Base-by-base conservation (phyloP, 53 echinoderm and acorn worm genomes). In the Arbacia lixula region DNA sequence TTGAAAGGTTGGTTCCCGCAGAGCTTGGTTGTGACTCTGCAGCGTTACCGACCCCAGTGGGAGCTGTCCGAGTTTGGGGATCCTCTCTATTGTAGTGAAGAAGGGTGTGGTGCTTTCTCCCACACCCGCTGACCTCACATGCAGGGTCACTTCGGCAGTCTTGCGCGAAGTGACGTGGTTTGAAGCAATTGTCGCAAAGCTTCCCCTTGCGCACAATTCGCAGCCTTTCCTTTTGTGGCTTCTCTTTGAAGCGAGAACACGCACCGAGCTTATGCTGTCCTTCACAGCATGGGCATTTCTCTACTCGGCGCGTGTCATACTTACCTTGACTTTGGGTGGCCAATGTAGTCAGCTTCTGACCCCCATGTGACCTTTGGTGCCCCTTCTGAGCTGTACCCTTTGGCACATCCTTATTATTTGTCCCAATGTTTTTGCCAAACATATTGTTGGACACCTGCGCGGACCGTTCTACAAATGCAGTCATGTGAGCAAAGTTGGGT, bases 181-280 rank as follows among this genome's bases (percentile, higher is more conserved):
- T 71, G 21, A 93, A 50, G 41, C 93, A 93, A 29, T 93, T 93
- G 85, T 81, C 79, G 52, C 93, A 93, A 0, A 93, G 66, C 2
- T 87, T 75, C 27, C 50, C 83, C 31, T 79, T 28, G 57, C 66
- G 41, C 4, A 82, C 66, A 1, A 90, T 3, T 1, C 42, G 33
- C 12, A 93, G 41, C 46, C 90, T 87, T 34, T 93, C 81, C n/a
- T 60, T 37, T 0, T 84, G 21, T 19, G 79, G 20, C 69, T 85
- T 87, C 22, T 54, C 71, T 42, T 85, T 87, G 52, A 93, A 93
- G 6, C 40, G 62, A 6, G 58, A 50, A 65, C 90, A 93, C 33
- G 63, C 40, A 16, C 79, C 66, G 2, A 86, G 26, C 24, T 53
- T 24, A 29, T 92, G 92, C 38, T 40, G 52, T 52, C 20, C 66